Percentiles rank a stretch among this genome's conserved stretches.
phyloP scores from a whole-genome alignment of 2,113 vertebrate genomes.

The Hydropotes inermis region DNA sequence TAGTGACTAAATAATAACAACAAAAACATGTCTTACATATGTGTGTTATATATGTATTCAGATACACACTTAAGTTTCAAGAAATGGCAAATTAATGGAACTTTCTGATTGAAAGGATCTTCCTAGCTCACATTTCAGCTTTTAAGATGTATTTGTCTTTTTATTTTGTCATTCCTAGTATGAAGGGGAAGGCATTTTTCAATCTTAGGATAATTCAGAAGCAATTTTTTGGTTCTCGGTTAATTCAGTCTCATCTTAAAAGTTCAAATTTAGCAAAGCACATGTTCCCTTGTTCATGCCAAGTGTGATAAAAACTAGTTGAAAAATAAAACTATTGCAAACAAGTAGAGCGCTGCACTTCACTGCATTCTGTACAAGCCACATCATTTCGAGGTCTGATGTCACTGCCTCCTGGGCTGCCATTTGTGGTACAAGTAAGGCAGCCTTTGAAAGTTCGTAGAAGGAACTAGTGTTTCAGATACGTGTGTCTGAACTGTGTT shows the following conservation, averaged over 20 bases:
- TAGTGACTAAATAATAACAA: neutral
- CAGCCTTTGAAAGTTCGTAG: constrained; percentile 27
- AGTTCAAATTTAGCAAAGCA: constrained; percentile 78
- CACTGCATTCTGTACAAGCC: constrained; percentile 60
- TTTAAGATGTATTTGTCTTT: constrained; percentile 68
- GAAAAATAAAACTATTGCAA: constrained; percentile 75
- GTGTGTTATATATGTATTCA: neutral
- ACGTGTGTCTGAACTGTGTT: neutral
- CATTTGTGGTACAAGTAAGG: constrained; percentile 46
- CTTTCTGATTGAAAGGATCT: constrained; percentile 30
- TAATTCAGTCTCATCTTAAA: constrained; percentile 76
- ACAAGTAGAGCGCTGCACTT: constrained; percentile 76
- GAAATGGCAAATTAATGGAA: constrained; percentile 45
- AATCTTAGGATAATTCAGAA: constrained; percentile 75
- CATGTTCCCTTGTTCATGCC: constrained; percentile 71
- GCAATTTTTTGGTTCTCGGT: constrained; percentile 73
- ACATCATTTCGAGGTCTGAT: constrained; percentile 58
- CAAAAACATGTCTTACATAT: neutral
- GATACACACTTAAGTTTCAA: constrained; percentile 43
- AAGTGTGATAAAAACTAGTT: constrained; percentile 75
- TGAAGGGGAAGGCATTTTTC: constrained; percentile 71
- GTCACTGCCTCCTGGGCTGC: constrained; percentile 45
- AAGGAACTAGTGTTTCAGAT: constrained; percentile 15
- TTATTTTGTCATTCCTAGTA: constrained; percentile 65
- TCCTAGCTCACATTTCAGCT: constrained; percentile 59